These are phyloP conservation scores for Stigmatopora nigra DNA, from an alignment of 2,113 vertebrate species.

Conservation along the genomic window DNA sequence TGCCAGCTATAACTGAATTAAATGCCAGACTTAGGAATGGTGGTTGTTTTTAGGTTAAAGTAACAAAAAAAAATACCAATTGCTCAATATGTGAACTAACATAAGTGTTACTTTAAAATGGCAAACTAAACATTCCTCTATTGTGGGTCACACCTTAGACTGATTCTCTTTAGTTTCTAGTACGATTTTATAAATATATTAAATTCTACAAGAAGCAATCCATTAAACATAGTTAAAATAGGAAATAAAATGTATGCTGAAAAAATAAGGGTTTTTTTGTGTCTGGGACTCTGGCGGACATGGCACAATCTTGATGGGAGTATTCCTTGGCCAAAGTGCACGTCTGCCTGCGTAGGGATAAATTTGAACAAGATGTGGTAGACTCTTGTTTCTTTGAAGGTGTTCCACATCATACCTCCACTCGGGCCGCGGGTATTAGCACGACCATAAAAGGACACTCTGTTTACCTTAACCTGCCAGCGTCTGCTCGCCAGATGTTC, in stretches of 20 bases:
- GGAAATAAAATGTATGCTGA: slow-evolving; percentile 29
- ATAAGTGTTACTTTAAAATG: not conserved
- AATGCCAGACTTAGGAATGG: not conserved
- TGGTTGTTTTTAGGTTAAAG: not conserved
- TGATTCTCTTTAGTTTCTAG: too few species aligned
- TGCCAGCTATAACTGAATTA: not conserved
- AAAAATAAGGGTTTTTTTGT: slow-evolving; percentile 11
- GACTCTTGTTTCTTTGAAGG: slow-evolving; percentile 70
- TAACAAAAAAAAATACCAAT: not conserved
- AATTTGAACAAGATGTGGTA: slow-evolving; percentile 74
- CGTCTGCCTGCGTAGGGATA: slow-evolving; percentile 58
- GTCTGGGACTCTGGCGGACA: slow-evolving; percentile 30
- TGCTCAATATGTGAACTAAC: not conserved
- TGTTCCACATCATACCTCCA: slow-evolving; percentile 69
- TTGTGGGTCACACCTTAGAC: too few species aligned
- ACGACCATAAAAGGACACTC: slow-evolving; percentile 68
- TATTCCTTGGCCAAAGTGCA: slow-evolving; percentile 52
- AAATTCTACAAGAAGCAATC: not conserved
- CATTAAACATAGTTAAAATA: slow-evolving; percentile 54
- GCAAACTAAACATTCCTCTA: not conserved
- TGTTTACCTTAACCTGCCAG: slow-evolving; percentile 73
- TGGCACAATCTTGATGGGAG: slow-evolving; percentile 44
- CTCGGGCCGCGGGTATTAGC: slow-evolving; percentile 54
- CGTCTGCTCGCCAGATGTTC: slow-evolving; percentile 74
- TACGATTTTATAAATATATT: not conserved